Conservation (phyloP, 2,113 vertebrate genomes). For the Festucalex cinctus region DNA sequence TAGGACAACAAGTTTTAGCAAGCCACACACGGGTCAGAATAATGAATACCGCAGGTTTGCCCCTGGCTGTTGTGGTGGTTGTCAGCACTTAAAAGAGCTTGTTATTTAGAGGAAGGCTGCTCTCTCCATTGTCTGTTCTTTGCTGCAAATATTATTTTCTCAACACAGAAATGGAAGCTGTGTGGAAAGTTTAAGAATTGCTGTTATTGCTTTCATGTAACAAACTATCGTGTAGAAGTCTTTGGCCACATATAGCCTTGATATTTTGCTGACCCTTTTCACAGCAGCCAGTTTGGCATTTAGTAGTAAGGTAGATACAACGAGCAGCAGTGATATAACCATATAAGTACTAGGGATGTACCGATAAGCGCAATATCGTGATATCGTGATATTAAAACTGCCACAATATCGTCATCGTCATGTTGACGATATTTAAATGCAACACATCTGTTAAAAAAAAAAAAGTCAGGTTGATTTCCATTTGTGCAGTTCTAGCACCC, state of each 20-base stretch:
- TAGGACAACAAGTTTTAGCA: slow-evolving; percentile 36
- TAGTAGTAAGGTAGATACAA: not conserved
- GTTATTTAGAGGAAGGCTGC: slow-evolving; percentile 36
- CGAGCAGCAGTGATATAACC: too few species aligned
- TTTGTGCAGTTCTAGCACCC: too few species aligned
- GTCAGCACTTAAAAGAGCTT: slow-evolving; percentile 42
- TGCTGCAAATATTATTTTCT: slow-evolving; percentile 40
- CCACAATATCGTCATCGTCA: too few species aligned
- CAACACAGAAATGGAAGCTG: slow-evolving; percentile 13
- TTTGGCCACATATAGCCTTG: not conserved
- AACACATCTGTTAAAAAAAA: too few species aligned
- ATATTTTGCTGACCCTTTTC: not conserved
- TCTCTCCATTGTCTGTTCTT: slow-evolving; percentile 27
- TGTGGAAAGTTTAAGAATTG: slow-evolving; percentile 29
- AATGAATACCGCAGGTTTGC: slow-evolving; percentile 35
- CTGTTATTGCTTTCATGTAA: slow-evolving; percentile 5
- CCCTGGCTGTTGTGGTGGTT: slow-evolving; percentile 43
- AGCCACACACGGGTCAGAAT: slow-evolving; percentile 39
- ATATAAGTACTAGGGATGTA: too few species aligned
- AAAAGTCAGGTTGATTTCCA: too few species aligned
- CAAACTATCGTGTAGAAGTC: not conserved
- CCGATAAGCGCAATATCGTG: too few species aligned
- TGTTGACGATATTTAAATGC: too few species aligned
- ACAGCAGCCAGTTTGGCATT: not conserved
- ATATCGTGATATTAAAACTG: too few species aligned